Base-by-base conservation (phyloP, 2,797 vertebrate genomes). In the Enteromius trimaculatus region DNA sequence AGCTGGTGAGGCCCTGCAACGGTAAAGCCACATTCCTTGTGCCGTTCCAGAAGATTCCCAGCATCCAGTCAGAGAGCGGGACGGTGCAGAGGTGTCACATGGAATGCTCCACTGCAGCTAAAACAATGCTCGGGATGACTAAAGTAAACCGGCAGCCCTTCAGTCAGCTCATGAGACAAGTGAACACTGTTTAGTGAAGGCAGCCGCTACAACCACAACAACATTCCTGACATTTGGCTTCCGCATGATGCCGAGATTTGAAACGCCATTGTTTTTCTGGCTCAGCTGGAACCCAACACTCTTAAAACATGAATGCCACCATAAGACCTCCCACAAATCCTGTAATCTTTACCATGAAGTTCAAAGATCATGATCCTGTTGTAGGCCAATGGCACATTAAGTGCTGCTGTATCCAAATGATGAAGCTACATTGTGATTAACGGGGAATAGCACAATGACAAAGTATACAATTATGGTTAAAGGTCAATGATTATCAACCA, bases 1-100 rank as follows among this genome's bases (percentile, higher is more conserved):
- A 85, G 55, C 81, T 84, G 72, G 39, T 83, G 83, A 76, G 83
- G 80, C 84, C 65, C 76, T 17, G 39, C 58, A 34, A 71, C 16
- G 51, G 34, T 39, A 64, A 37, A 23, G 26, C 39, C 19, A 31
- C 29, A 37, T 64, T 72, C 8, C 71, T 37, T 72, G 55, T 62
- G 42, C 10, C 37, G 3, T 44, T 60, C 37, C 55, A 71, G 14
- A 62, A 23, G 13, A 19, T 72, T 81, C 39, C 79, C 39, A 81
- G 19, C 58, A 51, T 75, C n/a, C 21, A 17, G 19, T 6, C 8
- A 3, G 34, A 58, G 6, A 44, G 34, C 47, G 37, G 47, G 34
- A 55, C 55, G 16, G 23, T 39, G 49, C 8, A 70, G 69, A 37
- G 37, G 42, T 71, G 68, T 74, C 49, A 69, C 60, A 62, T 44